These are phyloP conservation scores for Falcaria lacertinaria DNA, from an alignment of 2,888 invertebrate genomes.

Conservation along the genomic window DNA sequence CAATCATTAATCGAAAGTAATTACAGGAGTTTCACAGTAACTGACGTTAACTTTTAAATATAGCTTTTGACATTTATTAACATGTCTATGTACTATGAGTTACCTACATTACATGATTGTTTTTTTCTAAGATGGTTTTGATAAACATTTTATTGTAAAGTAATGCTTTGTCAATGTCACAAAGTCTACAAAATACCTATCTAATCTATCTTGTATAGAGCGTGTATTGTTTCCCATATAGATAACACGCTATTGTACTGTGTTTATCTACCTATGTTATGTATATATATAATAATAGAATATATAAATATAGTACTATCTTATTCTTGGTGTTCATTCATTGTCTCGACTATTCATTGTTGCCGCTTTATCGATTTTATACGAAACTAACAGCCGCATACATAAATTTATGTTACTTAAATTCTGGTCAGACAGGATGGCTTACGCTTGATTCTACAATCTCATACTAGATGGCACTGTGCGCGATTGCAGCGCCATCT, in stretches of 20 bases:
- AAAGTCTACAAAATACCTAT: neutral
- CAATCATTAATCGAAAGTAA: too few relatives aligned
- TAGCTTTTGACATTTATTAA: too few relatives aligned
- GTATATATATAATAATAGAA: too few relatives aligned
- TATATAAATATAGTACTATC: too few relatives aligned
- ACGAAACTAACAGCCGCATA: neutral
- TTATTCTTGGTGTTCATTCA: too few relatives aligned
- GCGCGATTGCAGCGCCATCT: too few relatives aligned
- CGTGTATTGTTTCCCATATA: neutral
- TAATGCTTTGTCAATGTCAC: neutral
- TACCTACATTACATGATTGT: neutral
- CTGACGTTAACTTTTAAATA: too few relatives aligned
- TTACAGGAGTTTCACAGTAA: too few relatives aligned
- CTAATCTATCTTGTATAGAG: neutral
- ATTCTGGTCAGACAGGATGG: neutral
- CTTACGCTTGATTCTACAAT: neutral
- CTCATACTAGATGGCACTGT: neutral
- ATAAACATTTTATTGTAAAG: too few relatives aligned
- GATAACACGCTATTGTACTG: neutral
- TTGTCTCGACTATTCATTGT: too few relatives aligned
- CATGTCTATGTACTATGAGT: neutral
- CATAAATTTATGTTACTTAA: too few relatives aligned
- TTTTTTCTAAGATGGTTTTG: neutral
- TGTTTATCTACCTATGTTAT: neutral
- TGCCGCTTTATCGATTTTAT: neutral